phyloP scores from a whole-genome alignment of 2,113 vertebrate species.

The Macaca mulatta region DNA sequence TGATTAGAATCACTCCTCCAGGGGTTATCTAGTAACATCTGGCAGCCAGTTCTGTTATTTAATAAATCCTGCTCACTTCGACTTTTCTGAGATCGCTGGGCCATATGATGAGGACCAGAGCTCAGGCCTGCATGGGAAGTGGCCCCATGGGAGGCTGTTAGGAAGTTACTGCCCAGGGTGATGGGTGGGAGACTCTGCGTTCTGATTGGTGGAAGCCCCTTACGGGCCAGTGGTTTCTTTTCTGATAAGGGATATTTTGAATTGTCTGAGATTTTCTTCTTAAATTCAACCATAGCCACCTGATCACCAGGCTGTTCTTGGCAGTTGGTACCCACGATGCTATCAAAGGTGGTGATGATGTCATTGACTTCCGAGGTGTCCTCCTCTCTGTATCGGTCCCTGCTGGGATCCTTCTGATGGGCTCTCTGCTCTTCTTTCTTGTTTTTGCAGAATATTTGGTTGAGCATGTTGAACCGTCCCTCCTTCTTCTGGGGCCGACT shows the following conservation, averaged over 20 bases:
- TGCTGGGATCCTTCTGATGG: slow-evolving; percentile 79
- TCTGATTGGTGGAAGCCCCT: slow-evolving; percentile 85
- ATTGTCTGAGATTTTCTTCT: slow-evolving; percentile 80
- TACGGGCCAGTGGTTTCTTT: slow-evolving; percentile 78
- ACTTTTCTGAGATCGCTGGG: slow-evolving; percentile 87
- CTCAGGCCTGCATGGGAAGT: slow-evolving; percentile 68
- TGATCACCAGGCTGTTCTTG: slow-evolving; percentile 78
- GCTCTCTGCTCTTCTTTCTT: slow-evolving; percentile 84
- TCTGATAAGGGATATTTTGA: slow-evolving; percentile 83
- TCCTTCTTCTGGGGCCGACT: slow-evolving; percentile 86
- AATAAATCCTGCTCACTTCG: slow-evolving; percentile 88
- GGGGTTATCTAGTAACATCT: slow-evolving; percentile 74
- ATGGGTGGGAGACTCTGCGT: slow-evolving; percentile 90
- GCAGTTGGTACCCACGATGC: slow-evolving; percentile 83
- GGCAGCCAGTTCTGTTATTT: slow-evolving; percentile 82
- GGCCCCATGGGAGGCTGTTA: slow-evolving; percentile 78
- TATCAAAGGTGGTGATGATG: slow-evolving; percentile 92
- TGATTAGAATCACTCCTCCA: slow-evolving; percentile 84
- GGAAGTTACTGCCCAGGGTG: slow-evolving; percentile 82
- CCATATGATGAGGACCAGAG: slow-evolving; percentile 72
- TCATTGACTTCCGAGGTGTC: slow-evolving; percentile 90
- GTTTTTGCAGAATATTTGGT: slow-evolving; percentile 91
- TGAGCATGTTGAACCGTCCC: slow-evolving; percentile 86
- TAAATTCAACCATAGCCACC: slow-evolving; percentile 70
- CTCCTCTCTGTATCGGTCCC: slow-evolving; percentile 74